These are phyloP conservation scores for Coptodon rendalli DNA, from an alignment of 2,113 vertebrate genomes.

Conservation along the genomic window DNA sequence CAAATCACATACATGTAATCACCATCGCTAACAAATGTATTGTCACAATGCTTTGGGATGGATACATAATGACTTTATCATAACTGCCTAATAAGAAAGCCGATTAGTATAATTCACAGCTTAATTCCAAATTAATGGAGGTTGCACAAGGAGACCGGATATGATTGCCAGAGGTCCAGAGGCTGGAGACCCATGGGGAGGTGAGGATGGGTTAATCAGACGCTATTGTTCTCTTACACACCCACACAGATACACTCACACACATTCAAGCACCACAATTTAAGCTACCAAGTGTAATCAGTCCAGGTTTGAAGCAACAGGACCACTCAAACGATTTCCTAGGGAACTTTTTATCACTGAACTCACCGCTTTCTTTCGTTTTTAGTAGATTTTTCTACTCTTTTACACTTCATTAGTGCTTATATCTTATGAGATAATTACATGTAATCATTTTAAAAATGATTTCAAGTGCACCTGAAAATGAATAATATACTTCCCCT, in stretches of 20 bases:
- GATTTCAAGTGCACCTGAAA: background rate
- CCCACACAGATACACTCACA: background rate
- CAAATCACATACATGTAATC: constrained; percentile 1
- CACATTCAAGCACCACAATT: background rate
- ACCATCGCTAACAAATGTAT: background rate
- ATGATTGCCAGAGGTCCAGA: constrained; percentile 15
- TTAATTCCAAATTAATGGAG: constrained; percentile 29
- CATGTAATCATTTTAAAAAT: background rate
- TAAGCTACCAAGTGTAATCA: constrained; percentile 18
- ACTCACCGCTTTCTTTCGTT: background rate
- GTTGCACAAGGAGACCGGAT: background rate
- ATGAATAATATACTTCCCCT: background rate
- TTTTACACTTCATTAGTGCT: background rate
- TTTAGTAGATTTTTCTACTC: background rate
- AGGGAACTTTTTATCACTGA: background rate
- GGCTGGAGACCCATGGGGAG: background rate
- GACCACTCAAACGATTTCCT: background rate
- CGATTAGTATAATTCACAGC: constrained; percentile 27
- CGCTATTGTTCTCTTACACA: constrained; percentile 31
- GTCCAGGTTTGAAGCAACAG: background rate
- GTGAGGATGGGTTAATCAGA: constrained; percentile 38
- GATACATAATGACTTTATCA: background rate
- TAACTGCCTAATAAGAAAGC: constrained; percentile 1
- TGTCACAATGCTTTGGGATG: background rate
- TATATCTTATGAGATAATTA: background rate